Conservation (phyloP, 2,113 vertebrate species). For the Dromaius novaehollandiae region DNA sequence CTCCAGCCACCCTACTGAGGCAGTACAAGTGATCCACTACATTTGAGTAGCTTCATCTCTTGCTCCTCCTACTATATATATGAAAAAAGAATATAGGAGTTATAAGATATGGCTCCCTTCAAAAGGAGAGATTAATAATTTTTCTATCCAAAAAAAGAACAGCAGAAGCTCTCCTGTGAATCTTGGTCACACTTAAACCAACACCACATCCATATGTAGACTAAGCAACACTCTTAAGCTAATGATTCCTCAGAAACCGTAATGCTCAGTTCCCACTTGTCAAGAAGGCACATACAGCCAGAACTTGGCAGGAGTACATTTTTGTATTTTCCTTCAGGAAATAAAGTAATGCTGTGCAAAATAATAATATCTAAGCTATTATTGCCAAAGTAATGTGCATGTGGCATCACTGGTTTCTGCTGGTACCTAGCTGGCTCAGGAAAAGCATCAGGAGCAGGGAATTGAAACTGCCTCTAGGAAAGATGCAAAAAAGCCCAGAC, state of each 20-base stretch:
- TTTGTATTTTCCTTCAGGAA: neutral
- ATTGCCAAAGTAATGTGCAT: neutral
- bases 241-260: neutral
- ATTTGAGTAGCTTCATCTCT: neutral
- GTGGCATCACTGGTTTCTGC: neutral
- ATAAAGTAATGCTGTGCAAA: neutral
- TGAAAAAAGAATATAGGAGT: neutral
- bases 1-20: neutral
- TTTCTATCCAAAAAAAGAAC: neutral
- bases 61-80: neutral
- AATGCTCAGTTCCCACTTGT: neutral
- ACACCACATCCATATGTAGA: neutral
- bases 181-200: neutral
- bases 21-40: neutral
- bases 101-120: neutral
- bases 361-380: neutral
- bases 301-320: fast-evolving
- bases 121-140: neutral
- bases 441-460: neutral
- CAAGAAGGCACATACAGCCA: neutral
- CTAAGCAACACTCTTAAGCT: neutral
- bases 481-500: neutral
- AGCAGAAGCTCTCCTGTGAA: fast-evolving
- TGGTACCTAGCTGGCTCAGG: neutral
- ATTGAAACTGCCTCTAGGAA: neutral